Evolutionary conservation across 2,888 invertebrate species (phyloP).

Genomic region (Drosophila nr. medialis): DNA sequence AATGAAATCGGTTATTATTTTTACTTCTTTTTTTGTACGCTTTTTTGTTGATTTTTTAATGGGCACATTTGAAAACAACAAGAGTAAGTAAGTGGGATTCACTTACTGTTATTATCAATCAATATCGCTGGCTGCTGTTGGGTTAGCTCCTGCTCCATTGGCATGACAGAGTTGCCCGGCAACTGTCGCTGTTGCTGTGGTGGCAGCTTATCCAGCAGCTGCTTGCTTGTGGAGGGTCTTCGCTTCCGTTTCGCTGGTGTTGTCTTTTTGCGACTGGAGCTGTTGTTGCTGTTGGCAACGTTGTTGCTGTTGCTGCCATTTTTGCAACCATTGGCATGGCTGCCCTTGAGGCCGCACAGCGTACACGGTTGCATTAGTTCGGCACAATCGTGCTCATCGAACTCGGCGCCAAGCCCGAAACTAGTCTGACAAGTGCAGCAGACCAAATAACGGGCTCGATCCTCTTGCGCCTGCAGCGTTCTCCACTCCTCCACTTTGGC

Average conservation of each 20-base stretch:
- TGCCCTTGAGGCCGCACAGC: conserved; percentile 83
- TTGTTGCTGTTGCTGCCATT: conserved; percentile 43
- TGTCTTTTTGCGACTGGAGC: conserved; percentile 36
- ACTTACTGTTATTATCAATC: conserved; percentile 59
- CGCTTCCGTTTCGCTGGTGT: conserved; percentile 24
- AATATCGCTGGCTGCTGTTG: conserved; percentile 3
- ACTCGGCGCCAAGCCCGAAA: conserved; percentile 91
- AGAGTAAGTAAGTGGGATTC: too few relatives aligned
- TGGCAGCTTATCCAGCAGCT: not conserved
- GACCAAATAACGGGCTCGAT: conserved; percentile 88
- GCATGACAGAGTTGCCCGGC: conserved; percentile 1
- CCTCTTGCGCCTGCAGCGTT: conserved; percentile 86
- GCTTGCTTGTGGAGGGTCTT: conserved; percentile 26
- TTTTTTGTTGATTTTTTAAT: not conserved
- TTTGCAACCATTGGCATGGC: conserved; percentile 83
- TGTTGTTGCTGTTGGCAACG: conserved; percentile 15
- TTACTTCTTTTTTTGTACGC: not conserved
- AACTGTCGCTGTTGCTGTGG: not conserved
- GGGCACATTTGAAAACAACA: not conserved
- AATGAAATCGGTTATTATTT: not conserved
- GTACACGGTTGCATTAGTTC: conserved; percentile 83
- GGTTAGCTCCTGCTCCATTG: not conserved
- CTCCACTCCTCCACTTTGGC: conserved; percentile 86
- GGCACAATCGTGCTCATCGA: conserved; percentile 90
- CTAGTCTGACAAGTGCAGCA: conserved; percentile 93